Conservation (phyloP, 2,113 vertebrate species). For the Ellobius talpinus region DNA sequence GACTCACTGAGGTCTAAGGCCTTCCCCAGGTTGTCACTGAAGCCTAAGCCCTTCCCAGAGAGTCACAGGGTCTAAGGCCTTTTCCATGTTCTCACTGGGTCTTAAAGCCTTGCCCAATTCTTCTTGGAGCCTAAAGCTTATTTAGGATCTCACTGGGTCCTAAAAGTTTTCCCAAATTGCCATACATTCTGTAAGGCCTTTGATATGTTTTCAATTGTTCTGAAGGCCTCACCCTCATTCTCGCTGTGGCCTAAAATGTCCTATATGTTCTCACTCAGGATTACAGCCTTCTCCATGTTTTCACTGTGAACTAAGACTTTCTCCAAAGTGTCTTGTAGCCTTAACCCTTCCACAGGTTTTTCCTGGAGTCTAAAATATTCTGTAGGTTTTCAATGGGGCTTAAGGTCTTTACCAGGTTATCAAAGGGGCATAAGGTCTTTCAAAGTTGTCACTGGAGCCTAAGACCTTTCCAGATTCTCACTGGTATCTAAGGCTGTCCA, state of each 20-base stretch:
- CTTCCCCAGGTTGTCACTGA: background rate
- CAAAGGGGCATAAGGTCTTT: background rate
- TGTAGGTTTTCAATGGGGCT: background rate
- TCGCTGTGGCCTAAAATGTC: background rate
- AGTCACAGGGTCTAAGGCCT: background rate
- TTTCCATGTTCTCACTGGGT: background rate
- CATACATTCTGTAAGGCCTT: background rate
- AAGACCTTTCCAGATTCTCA: background rate
- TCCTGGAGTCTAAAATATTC: background rate
- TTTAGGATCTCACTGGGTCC: background rate
- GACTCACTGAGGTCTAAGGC: background rate
- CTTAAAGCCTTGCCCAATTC: background rate
- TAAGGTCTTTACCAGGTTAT: background rate
- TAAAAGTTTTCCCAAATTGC: background rate
- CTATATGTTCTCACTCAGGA: background rate
- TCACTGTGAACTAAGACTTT: background rate
- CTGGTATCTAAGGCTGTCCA: background rate
- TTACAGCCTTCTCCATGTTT: background rate
- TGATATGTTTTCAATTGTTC: background rate
- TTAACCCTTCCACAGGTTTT: background rate
- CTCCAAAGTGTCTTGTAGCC: background rate
- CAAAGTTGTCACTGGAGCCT: background rate
- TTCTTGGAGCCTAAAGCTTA: background rate
- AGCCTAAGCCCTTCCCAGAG: background rate
- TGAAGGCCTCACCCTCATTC: background rate